Conservation (phyloP, 2,113 vertebrate species). For the Odontesthes bonariensis region DNA sequence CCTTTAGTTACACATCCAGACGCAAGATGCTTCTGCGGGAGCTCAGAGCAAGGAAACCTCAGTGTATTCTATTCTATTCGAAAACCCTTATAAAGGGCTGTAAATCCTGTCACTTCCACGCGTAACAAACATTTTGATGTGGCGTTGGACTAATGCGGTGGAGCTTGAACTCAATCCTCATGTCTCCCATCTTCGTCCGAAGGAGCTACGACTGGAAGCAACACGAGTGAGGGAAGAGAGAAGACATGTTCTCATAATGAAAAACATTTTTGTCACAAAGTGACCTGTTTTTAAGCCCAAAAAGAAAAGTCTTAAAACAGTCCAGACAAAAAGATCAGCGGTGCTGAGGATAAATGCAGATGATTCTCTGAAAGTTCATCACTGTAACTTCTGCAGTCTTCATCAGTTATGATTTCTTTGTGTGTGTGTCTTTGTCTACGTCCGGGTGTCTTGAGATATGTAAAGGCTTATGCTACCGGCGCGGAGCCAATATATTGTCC, state of each 20-base stretch:
- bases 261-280: too few relatives aligned
- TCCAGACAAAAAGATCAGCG: background rate
- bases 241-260: too few relatives aligned
- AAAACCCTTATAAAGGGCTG: too few relatives aligned
- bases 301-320: background rate
- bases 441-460: background rate
- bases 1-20: too few relatives aligned
- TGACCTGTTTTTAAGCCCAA: background rate
- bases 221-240: too few relatives aligned
- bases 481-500: slow-evolving; percentile 34
- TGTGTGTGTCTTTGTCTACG: background rate
- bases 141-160: too few relatives aligned
- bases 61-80: background rate
- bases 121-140: background rate
- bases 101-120: too few relatives aligned
- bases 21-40: background rate
- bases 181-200: background rate
- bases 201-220: background rate
- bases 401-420: background rate
- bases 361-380: background rate
- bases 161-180: background rate
- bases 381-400: background rate
- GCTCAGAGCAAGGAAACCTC: background rate
- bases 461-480: slow-evolving; percentile 36
- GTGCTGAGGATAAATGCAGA: background rate